These are phyloP conservation scores for Reticulitermes speratus DNA, from an alignment of 1,140 invertebrate genomes.

Conservation along the genomic window DNA sequence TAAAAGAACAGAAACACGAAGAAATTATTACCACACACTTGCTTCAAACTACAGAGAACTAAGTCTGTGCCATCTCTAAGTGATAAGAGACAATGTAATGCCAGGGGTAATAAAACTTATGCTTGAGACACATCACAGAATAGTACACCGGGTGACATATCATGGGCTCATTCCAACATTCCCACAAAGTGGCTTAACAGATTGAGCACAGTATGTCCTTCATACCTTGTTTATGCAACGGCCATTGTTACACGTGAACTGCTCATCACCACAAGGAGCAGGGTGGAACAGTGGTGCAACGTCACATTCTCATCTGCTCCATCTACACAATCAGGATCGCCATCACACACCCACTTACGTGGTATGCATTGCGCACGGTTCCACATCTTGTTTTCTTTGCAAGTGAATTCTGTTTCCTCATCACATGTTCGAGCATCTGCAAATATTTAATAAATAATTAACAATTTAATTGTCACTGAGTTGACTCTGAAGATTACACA, in stretches of 20 bases:
- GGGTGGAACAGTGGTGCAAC: constrained; percentile 74
- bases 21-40: too few species aligned
- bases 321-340: constrained; percentile 93
- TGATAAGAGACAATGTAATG: too few species aligned
- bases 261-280: constrained; percentile 80
- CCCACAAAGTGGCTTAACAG: too few species aligned
- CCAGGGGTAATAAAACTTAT: too few species aligned
- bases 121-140: too few species aligned
- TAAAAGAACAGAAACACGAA: too few species aligned
- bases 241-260: constrained; percentile 89
- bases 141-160: too few species aligned
- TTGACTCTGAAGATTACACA: neutral
- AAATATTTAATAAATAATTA: constrained; percentile 3
- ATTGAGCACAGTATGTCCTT: too few species aligned
- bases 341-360: constrained; percentile 92
- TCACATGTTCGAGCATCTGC: constrained; percentile 86
- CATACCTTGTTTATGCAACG: constrained; percentile 75
- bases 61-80: too few species aligned
- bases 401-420: constrained; percentile 88
- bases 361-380: constrained; percentile 91
- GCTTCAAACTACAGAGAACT: too few species aligned
- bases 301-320: constrained; percentile 94
- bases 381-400: constrained; percentile 86
- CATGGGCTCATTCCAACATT: too few species aligned
- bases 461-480: neutral